Percentiles rank a stretch among this genome's conserved stretches.
Evolutionary conservation across 2,888 invertebrate species (phyloP).

Genomic region (Eurois occulta): DNA sequence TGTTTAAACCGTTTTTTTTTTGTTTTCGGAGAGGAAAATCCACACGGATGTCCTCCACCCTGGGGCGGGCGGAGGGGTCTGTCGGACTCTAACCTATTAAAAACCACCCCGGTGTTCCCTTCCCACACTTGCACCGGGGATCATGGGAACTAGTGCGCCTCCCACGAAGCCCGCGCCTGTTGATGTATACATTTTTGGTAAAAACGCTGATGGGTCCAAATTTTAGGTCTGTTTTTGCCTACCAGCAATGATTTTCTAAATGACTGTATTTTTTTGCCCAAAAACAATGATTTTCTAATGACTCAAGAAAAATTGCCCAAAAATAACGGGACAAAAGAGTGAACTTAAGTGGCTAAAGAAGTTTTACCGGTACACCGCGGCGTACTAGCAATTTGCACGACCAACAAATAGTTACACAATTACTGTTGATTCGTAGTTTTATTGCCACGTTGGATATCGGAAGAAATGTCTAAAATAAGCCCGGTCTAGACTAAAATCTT

Average conservation of each 20-base stretch:
- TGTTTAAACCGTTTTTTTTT: too few relatives aligned
- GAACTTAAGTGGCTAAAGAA: conserved; percentile 12
- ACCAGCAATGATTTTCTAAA: background rate
- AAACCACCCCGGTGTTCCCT: too few relatives aligned
- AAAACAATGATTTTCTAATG: background rate
- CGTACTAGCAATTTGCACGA: conserved; percentile 15
- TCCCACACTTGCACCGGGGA: too few relatives aligned
- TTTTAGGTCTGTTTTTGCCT: background rate
- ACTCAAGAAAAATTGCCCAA: background rate
- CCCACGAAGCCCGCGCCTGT: too few relatives aligned
- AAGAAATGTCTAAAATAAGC: background rate
- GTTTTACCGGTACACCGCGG: background rate
- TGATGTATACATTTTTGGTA: too few relatives aligned
- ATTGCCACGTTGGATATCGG: background rate
- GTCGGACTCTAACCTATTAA: too few relatives aligned
- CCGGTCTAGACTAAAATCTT: background rate
- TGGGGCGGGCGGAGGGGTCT: too few relatives aligned
- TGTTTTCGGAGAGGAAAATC: too few relatives aligned
- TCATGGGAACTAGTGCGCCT: too few relatives aligned
- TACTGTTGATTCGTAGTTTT: conserved; percentile 1
- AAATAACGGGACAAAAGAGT: conserved; percentile 3
- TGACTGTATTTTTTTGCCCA: background rate
- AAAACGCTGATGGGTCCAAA: background rate
- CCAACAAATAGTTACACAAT: conserved; percentile 10
- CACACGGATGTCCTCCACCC: too few relatives aligned